Evolutionary conservation across 2,797 vertebrate species (phyloP), one percentile per base, ranked within the genome.

Genomic region (Tympanoctomys barrerae): DNA sequence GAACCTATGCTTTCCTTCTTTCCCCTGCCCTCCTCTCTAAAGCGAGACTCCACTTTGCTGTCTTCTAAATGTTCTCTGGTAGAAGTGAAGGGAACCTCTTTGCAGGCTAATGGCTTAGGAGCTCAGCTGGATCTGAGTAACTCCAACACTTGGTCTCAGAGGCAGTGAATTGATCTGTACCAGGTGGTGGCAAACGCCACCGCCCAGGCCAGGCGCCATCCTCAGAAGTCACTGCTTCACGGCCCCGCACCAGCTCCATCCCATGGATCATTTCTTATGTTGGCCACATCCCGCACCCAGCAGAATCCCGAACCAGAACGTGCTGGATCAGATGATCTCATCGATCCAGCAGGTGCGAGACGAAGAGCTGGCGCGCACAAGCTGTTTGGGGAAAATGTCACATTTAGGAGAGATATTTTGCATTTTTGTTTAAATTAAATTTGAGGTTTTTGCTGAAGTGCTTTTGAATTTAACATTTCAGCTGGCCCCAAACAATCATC

Each of bases 191-290:
- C 83, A 96, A 85, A 93, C 81, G 82, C 87, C 24, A 16, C 3
- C 57, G 71, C 87, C 64, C 8, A 10, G 49, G 18, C 87, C 93
- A 81, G 70, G 64, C 16, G 3, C 59, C 4, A 7, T 82, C 90
- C 89, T 83, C 66, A 2, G 87, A 97, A 62, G 93, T 93, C 93
- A 97, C 80, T 11, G 2, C 81, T 96, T 94, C 80, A 39, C 66
- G 14, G 70, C 85, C 31, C 31, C 95, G 96, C 71, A 66, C 88
- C 95, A 97, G 95, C 33, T 94, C 66, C 16, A 16, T 49, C 13
- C 89, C 68, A 42, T 82, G 87, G 93, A 73, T 83, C 94, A 93
- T 62, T 94, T 39, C 90, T 90, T 71, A 1, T 0, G 6, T 3
- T n/a, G 59, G 95, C 81, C 68, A 0, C 46, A 39, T 13, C 1